Evolutionary conservation across 2,113 vertebrate genomes (phyloP), one percentile per base, ranked within the genome.

Genomic region (Pachyramphus minor): DNA sequence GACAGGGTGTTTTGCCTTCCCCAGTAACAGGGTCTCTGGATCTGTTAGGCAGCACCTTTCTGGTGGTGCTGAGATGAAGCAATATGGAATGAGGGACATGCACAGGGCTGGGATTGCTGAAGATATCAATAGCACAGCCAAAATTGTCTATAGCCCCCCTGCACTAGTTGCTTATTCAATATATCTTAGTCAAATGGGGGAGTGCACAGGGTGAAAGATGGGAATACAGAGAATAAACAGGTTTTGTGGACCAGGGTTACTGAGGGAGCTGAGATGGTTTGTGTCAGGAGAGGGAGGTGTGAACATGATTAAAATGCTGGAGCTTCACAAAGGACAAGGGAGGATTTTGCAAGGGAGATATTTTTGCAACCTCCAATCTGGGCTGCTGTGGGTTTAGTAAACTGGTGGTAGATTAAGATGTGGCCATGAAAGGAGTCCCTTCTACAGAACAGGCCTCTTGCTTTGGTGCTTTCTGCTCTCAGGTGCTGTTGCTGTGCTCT

Each of bases 351-450:
- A 42, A 71, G 58, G 13, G 20, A 66, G n/a, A 52, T 84, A 42
- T 93, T 87, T 92, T 71, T 81, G 47, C 74, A 94, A 84, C 81
- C 64, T 84, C 35, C 60, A 59, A 30, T 81, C 25, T 84, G 81
- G 64, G 47, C 60, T 89, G 52, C 75, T 81, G 73, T 53, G 84
- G 45, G 63, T 12, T 93, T 35, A 42, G 64, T 28, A n/a, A 71
- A 74, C 8, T 6, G 35, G 23, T 27, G 64, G 25, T 10, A 60
- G 28, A 45, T 77, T 2, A 39, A 64, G 35, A 56, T 0, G 0
- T 30, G 66, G 71, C 14, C 31, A 7, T 12, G 41, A 58, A 62
- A 77, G 45, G 33, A 84, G 14, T 27, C 23, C 24, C 47, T 75
- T 31, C 83, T 25, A 3, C 35, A 68, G 63, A 59, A 27, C 52